Evolutionary conservation across 2,113 vertebrate species (phyloP).

Genomic region (Leuciscus idus): DNA sequence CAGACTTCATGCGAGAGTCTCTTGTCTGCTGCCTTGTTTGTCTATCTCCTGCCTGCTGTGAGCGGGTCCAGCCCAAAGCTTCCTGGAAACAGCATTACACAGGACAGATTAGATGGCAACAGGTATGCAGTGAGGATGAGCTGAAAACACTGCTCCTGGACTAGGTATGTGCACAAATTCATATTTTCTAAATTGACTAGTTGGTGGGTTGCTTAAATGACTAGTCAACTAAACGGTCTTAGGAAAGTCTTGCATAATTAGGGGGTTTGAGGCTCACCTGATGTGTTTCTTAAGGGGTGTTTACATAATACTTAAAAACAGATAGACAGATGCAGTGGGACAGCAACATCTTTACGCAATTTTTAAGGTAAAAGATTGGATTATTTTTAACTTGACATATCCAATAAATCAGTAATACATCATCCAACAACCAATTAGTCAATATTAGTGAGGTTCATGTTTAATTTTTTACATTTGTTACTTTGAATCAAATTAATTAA

Average conservation of each 20-base stretch:
- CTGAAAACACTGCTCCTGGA: not conserved
- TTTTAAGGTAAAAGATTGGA: no score
- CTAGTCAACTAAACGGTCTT: not conserved
- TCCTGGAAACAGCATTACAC: not conserved
- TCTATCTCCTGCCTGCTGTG: not conserved
- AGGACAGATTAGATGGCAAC: slow-evolving; percentile 8
- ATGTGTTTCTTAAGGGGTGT: not conserved
- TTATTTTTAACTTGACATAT: not conserved
- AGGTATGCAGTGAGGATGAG: slow-evolving; percentile 7
- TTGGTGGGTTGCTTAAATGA: not conserved
- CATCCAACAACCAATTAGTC: not conserved
- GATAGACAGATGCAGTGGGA: not conserved
- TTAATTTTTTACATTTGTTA: not conserved
- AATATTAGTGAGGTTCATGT: not conserved
- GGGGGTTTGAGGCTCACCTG: not conserved
- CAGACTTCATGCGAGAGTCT: not conserved
- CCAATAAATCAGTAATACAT: not conserved
- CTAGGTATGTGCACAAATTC: not conserved
- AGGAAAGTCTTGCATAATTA: not conserved
- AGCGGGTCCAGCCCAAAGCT: not conserved
- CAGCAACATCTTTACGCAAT: no score
- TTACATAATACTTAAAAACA: not conserved
- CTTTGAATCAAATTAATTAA: no score
- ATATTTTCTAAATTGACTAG: not conserved
- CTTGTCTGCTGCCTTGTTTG: slow-evolving; percentile 12